Conservation (phyloP, 2,797 vertebrate species). For the Passerculus sandwichensis region DNA sequence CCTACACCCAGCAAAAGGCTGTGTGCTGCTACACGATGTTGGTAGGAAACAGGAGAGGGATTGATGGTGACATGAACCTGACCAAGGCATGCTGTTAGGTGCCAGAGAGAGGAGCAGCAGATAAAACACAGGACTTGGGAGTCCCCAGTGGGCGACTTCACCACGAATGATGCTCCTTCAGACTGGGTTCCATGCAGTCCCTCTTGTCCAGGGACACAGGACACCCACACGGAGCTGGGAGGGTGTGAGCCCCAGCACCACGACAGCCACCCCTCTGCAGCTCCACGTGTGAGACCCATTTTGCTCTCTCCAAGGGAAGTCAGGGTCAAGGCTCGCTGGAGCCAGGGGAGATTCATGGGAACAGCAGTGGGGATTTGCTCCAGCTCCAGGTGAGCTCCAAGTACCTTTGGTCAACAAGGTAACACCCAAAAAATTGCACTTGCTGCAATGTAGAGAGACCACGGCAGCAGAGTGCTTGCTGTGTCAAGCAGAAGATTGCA, state of each 20-base stretch:
- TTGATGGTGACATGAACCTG: neutral
- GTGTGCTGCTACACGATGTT: fast-evolving
- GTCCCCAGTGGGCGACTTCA: neutral
- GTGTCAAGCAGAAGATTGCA: neutral
- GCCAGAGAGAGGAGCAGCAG: neutral
- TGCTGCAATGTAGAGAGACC: fast-evolving
- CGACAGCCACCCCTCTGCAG: neutral
- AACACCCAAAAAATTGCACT: neutral
- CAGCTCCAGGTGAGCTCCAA: neutral
- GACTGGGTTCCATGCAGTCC: neutral
- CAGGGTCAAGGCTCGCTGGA: fast-evolving
- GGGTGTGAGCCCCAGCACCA: neutral
- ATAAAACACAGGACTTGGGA: neutral
- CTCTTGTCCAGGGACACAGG: neutral
- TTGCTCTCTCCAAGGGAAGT: neutral
- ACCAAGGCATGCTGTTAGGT: neutral
- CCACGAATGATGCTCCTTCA: neutral
- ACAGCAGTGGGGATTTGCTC: neutral
- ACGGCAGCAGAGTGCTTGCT: neutral
- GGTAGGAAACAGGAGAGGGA: neutral
- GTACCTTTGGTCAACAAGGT: neutral
- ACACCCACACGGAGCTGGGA: neutral
- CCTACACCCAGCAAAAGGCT: neutral
- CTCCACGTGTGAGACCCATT: fast-evolving
- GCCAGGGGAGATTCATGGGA: fast-evolving